A percentile compares a stretch with the other conserved stretches of the same genome.
Evolutionary conservation across 2,113 vertebrate species (phyloP).

Genomic region (Sebastes schlegelii): DNA sequence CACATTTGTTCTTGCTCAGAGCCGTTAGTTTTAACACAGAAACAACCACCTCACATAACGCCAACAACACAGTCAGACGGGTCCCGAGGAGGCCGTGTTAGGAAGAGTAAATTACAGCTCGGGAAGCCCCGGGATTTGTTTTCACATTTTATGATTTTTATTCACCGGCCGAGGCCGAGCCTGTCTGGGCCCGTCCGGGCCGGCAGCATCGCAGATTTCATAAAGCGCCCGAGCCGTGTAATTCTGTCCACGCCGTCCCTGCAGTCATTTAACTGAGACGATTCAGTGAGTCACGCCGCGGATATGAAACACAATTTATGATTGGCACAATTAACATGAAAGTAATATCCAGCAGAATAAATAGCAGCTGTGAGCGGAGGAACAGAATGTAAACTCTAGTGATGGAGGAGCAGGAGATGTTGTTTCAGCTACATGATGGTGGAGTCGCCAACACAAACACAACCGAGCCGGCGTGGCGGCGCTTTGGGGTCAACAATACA

Average conservation of each 20-base stretch:
- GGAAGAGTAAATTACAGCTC: constrained; percentile 25
- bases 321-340: constrained; percentile 21
- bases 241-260: constrained; percentile 7
- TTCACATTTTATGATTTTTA: constrained; percentile 36
- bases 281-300: constrained; percentile 1
- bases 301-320: constrained; percentile 20
- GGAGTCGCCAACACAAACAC: constrained; percentile 11
- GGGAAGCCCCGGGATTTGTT: constrained; percentile 38
- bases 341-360: constrained; percentile 21
- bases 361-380: constrained; percentile 13
- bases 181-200: not conserved
- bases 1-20: constrained; percentile 65
- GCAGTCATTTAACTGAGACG: constrained; percentile 9
- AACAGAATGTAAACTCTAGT: not conserved
- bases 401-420: not conserved
- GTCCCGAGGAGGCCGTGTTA: constrained; percentile 43
- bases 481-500: not conserved
- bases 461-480: not conserved
- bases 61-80: constrained; percentile 18
- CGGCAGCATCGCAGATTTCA: constrained; percentile 20
- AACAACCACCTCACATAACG: constrained; percentile 41
- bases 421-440: not conserved
- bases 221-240: constrained; percentile 1
- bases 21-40: constrained; percentile 58
- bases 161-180: not conserved